phyloP scores from a whole-genome alignment of 2,888 invertebrate genomes.

The Neocrepidodera transversa region DNA sequence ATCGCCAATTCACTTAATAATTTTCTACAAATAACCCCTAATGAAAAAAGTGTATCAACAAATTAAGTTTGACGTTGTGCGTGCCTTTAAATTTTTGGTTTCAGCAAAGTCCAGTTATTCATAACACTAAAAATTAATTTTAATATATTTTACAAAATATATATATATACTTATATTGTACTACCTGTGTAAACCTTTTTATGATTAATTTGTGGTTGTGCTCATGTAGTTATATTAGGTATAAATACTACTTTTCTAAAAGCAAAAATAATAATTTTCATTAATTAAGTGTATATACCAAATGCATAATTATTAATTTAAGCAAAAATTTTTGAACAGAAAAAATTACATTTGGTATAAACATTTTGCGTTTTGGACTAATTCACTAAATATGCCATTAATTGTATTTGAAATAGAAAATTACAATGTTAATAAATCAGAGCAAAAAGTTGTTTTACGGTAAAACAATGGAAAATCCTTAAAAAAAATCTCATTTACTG shows the following conservation, averaged over 20 bases:
- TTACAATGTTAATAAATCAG: too few relatives aligned
- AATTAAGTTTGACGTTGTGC: background rate
- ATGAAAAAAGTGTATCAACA: background rate
- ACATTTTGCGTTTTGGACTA: background rate
- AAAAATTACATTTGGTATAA: constrained; percentile 4
- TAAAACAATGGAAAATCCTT: too few relatives aligned
- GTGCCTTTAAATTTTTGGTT: constrained; percentile 1
- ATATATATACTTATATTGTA: background rate
- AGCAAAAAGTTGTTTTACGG: too few relatives aligned
- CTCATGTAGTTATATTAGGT: background rate
- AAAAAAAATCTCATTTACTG: too few relatives aligned
- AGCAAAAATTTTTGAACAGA: background rate
- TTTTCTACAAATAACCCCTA: background rate
- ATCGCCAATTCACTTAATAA: too few relatives aligned
- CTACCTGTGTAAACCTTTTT: background rate
- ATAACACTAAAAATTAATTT: background rate
- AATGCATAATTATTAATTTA: background rate
- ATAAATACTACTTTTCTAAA: constrained; percentile 2
- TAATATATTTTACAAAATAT: background rate
- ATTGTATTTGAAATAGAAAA: constrained; percentile 1
- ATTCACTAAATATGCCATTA: constrained; percentile 5
- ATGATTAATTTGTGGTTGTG: background rate
- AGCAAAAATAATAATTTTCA: background rate
- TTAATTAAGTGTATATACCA: background rate
- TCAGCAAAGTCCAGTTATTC: background rate